Percentiles rank a stretch among this genome's conserved stretches.
Evolutionary conservation across 2,797 vertebrate genomes (phyloP).

Genomic region (Garrulus glandarius): DNA sequence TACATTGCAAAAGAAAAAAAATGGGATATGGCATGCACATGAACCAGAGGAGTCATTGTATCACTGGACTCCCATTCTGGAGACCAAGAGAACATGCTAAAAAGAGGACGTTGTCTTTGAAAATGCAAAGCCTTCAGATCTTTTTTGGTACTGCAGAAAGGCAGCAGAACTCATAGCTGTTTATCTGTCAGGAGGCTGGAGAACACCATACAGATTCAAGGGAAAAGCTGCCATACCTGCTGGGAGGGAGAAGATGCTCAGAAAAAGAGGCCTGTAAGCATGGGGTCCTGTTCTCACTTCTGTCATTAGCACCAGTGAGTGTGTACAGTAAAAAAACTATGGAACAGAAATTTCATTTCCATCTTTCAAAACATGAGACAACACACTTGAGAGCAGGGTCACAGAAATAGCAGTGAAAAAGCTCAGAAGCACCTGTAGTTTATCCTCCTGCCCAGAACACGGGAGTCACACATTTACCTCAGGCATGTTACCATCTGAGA

Average conservation of each 20-base stretch:
- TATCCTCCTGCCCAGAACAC: background rate
- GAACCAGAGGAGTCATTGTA: background rate
- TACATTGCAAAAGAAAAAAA: background rate
- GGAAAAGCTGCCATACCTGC: background rate
- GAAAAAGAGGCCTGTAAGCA: background rate
- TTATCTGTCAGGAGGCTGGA: background rate
- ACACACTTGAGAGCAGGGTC: background rate
- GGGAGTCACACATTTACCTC: background rate
- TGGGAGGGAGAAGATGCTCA: background rate
- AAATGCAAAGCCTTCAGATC: background rate
- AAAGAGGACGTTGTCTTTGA: constrained; percentile 24
- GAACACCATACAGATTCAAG: background rate
- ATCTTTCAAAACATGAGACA: background rate
- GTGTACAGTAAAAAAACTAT: background rate
- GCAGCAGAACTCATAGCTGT: background rate
- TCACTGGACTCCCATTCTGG: background rate
- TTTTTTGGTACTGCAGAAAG: background rate
- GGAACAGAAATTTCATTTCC: background rate
- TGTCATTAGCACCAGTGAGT: background rate
- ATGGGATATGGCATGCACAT: background rate
- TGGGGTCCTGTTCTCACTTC: background rate
- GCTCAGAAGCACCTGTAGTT: background rate
- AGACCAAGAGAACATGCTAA: background rate
- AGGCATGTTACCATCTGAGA: background rate
- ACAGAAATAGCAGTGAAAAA: background rate